Base-by-base conservation (phyloP, 2,888 invertebrate species). In the Cremastinae sp. region DNA sequence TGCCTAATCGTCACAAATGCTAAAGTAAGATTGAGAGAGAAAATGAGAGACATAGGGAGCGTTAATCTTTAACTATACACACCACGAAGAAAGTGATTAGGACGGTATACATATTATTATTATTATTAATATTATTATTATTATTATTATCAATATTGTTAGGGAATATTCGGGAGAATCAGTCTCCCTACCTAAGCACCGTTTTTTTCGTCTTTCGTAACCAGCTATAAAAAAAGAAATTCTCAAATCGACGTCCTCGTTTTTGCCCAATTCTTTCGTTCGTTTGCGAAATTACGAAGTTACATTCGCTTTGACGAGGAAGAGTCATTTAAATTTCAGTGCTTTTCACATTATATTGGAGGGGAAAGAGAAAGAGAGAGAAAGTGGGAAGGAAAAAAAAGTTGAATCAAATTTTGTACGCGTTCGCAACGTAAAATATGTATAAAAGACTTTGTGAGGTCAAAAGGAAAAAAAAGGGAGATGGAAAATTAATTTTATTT, bases 1-100 rank as follows among this genome's bases (percentile, higher is more conserved):
- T 80, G 80, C 80, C 80, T 80, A 80, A 79, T 74, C 72, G 72
- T 76, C 79, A 69, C 74, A 41, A 79, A 69, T 72, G 58, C 71
- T 72, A 39, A 78, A 75, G 76, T 72, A 75, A 75, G 73, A 79
- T 62, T 64, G 56, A 49, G 41, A 37, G 53, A 37, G 43, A 53
- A 47, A 47, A 12, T 62, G 62, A 39, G 12, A 56, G 45, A 68
- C 55, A 68, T 41, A 62, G 65, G 47, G 64, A 55, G 35, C 69
- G 75, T 80, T 78, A 74, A 75, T 80, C 74, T 74, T 77, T 74
- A 70, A 77, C 74, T 53, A 59, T 64, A 41, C 64, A 70, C 55
- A 61, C 59, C 64, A 70, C 70, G 43, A 65, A 43, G 39, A 69
- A 20, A 69, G 69, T 76, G 73, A 73, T 53, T 73, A 69, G 64